Evolutionary conservation across 1,140 invertebrate species (phyloP).

Genomic region (Drosophila sp.): DNA sequence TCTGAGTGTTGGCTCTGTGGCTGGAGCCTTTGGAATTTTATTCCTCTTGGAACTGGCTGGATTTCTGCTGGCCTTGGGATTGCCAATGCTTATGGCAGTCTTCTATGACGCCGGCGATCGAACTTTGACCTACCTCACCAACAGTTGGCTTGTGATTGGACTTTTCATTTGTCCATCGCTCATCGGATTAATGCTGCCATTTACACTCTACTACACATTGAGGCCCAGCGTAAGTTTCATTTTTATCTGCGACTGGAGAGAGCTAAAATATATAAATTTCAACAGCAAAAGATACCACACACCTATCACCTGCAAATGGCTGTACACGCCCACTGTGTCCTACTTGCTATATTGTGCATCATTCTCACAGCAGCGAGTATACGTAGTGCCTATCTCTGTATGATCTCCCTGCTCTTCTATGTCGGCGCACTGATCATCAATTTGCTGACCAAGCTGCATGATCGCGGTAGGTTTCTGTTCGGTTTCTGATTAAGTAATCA

Average conservation of each 20-base stretch:
- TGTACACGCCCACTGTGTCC: slow-evolving; percentile 63
- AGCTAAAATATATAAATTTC: not conserved
- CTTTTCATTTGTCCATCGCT: slow-evolving; percentile 86
- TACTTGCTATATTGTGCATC: slow-evolving; percentile 63
- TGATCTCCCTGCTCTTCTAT: slow-evolving; percentile 77
- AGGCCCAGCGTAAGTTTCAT: slow-evolving; percentile 86
- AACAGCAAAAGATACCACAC: slow-evolving; percentile 59
- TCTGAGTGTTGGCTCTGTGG: slow-evolving; percentile 36
- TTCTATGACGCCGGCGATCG: slow-evolving; percentile 84
- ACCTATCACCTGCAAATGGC: slow-evolving; percentile 68
- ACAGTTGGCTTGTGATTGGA: slow-evolving; percentile 87
- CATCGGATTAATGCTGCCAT: slow-evolving; percentile 69
- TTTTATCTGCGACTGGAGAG: too few relatives aligned
- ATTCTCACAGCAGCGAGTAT: slow-evolving; percentile 53
- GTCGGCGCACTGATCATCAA: slow-evolving; percentile 63
- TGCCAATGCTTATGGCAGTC: slow-evolving; percentile 85
- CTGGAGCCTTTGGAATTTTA: slow-evolving; percentile 60
- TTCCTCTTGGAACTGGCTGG: slow-evolving; percentile 61
- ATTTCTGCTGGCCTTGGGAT: slow-evolving; percentile 84
- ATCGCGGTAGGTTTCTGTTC: slow-evolving; percentile 62
- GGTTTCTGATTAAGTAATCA: not conserved
- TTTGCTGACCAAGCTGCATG: slow-evolving; percentile 60
- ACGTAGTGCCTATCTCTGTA: slow-evolving; percentile 66
- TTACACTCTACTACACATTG: slow-evolving; percentile 48
- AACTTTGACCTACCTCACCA: slow-evolving; percentile 89